phyloP scores from a whole-genome alignment of 2,797 vertebrate genomes.

The Sebastes melanostomus region DNA sequence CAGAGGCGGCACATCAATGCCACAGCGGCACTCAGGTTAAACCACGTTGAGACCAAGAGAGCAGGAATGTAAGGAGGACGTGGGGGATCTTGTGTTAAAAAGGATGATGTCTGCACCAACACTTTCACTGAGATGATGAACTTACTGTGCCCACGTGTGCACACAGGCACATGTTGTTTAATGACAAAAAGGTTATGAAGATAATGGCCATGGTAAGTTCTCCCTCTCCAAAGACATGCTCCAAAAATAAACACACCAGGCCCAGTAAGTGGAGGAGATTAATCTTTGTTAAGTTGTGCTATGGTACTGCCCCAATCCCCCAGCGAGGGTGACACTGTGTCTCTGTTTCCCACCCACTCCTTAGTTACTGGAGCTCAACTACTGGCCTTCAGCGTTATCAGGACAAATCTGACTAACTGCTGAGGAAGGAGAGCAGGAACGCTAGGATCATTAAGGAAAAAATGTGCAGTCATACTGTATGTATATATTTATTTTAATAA shows the following conservation, averaged over 20 bases:
- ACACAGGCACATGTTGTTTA: neutral
- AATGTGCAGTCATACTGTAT: neutral
- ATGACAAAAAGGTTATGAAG: slow-evolving; percentile 32
- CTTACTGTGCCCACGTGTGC: neutral
- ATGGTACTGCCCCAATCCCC: slow-evolving; percentile 12
- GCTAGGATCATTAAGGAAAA: neutral
- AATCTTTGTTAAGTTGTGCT: slow-evolving; percentile 57
- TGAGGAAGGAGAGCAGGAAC: neutral
- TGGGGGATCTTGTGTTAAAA: neutral
- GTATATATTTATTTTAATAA: neutral
- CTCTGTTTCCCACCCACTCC: slow-evolving; percentile 26
- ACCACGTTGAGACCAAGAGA: neutral
- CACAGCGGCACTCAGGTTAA: slow-evolving; percentile 37
- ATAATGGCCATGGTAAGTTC: slow-evolving; percentile 21
- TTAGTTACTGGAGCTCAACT: slow-evolving; percentile 27
- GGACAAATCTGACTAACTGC: neutral
- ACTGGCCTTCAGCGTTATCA: slow-evolving; percentile 4
- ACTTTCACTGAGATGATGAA: slow-evolving; percentile 2
- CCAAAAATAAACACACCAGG: slow-evolving; percentile 42
- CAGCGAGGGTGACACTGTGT: slow-evolving; percentile 14
- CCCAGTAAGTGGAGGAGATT: slow-evolving; percentile 53
- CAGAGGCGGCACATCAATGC: slow-evolving; percentile 53
- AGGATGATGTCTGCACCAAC: neutral
- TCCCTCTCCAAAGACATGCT: slow-evolving; percentile 3
- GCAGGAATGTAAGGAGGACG: neutral